Evolutionary conservation across 1,140 invertebrate species (phyloP), one percentile per base, ranked within the genome.

Genomic region (Drosophila mojavensis): DNA sequence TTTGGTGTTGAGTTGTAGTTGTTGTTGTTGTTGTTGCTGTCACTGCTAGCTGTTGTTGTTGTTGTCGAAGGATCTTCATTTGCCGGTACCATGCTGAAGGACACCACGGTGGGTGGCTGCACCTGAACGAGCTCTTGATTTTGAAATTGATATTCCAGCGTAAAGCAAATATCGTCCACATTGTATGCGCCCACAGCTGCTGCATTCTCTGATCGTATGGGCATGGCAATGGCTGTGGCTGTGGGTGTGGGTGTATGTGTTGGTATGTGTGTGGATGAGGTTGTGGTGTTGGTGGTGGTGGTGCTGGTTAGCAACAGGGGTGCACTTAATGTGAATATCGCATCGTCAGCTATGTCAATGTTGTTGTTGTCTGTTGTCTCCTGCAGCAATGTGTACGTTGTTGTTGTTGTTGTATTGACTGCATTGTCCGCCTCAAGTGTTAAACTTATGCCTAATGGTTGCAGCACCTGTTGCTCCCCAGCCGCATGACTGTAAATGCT

Each of bases 401-500:
- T 47, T 70, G 62, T 68, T 24, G 33, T 65, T 55, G 66, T 67
- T 30, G 48, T 43, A 55, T 70, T 47, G 17, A 17, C 63, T 61
- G 71, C 53, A 48, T 64, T 70, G 53, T 75, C 82, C 55, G 79
- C 60, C 61, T 79, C 70, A 59, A 84, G 72, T 41, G 76, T 56
- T 24, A 86, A 67, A 69, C 76, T 89, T 78, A 91, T 80, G 63
- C 73, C 78, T 82, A 89, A 75, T 62, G 83, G 77, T 73, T 83
- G 88, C 54, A 91, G 83, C 90, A 91, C 90, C 90, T 91, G 90
- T 91, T 91, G 90, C 74, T 90, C 85, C 41, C 72, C 73, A 58
- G 58, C 60, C 71, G 71, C 61, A 55, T 24, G 77, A 75, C 30
- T 20, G 53, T 55, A 55, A 55, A 39, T 55, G 30, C 53, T 55